Evolutionary conservation across 2,113 vertebrate genomes (phyloP), one percentile per base, ranked within the genome.

Genomic region (Cinclus cinclus): DNA sequence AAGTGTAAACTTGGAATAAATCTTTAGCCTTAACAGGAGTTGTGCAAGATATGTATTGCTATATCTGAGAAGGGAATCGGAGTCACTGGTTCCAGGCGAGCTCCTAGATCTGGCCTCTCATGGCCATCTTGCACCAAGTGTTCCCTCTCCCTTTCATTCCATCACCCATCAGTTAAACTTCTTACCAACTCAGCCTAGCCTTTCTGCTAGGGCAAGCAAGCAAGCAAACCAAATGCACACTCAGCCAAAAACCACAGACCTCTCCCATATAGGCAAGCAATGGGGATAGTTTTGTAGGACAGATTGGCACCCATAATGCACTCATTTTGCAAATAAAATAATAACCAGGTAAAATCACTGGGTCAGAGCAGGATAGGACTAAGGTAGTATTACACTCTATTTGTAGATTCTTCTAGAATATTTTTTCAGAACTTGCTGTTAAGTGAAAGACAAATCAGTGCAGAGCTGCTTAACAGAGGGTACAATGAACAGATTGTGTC

Each of bases 21-120:
- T 69, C 65, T 94, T 74, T 60, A 74, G 83, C 89, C 49, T 91
- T 87, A 94, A 92, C 49, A 80, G 93, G 69, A 94, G 25, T 31
- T 79, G 75, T 79, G 58, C 55, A 83, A 33, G 53, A 77, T 55
- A 62, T 42, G 41, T 46, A 73, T 46, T 87, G 84, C 69, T 79
- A 19, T 70, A 80, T 62, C 78, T 92, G 81, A 90, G 46, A 85
- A 68, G 33, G 42, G 62, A 87, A 46, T 44, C 4, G 11, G 35
- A 28, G 52, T 73, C 25, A 64, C 30, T 42, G 81, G 42, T 50
- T 90, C 31, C 58, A 92, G 53, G 39, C 9, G 9, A 62, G 15
- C 33, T 84, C 53, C 49, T 89, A 89, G 46, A 55, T 55, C 42
- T 74, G 65, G 50, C 42, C 31, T 75, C 74, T 79, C n/a, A 21